Evolutionary conservation across 2,797 vertebrate species (phyloP).

Genomic region (Sylvia borin): DNA sequence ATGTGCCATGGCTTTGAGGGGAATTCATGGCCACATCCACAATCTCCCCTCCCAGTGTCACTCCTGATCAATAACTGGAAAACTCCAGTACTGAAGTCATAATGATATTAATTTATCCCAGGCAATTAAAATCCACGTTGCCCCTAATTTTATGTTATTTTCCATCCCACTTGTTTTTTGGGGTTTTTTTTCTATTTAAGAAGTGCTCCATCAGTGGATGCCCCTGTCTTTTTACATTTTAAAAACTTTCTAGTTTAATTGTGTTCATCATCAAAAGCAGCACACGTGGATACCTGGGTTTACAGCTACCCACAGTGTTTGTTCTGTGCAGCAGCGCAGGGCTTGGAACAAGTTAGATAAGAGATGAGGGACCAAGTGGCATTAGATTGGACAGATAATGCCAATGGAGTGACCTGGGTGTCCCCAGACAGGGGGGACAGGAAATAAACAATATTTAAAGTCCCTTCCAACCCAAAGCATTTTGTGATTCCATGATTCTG

Average conservation of each 20-base stretch:
- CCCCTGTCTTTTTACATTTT: not conserved
- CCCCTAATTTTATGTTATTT: not conserved
- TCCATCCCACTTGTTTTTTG: not conserved
- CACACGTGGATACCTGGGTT: not conserved
- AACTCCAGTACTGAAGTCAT: not conserved
- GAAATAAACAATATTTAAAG: not conserved
- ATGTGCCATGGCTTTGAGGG: not conserved
- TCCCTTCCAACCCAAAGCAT: not conserved
- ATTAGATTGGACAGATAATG: not conserved
- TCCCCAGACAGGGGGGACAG: not conserved
- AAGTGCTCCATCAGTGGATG: not conserved
- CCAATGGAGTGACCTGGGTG: not conserved
- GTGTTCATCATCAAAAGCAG: not conserved
- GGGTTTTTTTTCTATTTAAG: not conserved
- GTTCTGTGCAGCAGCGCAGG: not conserved
- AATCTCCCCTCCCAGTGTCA: not conserved
- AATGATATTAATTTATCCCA: not conserved
- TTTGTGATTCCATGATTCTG: rapidly evolving
- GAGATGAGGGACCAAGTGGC: not conserved
- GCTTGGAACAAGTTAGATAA: not conserved
- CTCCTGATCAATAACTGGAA: not conserved
- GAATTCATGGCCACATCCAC: not conserved
- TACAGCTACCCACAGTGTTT: not conserved
- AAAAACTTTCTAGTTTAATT: not conserved
- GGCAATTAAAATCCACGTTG: not conserved